Evolutionary conservation across 1,140 invertebrate species (phyloP), one percentile per base, ranked within the genome.

Genomic region (Prorops nasuta): DNA sequence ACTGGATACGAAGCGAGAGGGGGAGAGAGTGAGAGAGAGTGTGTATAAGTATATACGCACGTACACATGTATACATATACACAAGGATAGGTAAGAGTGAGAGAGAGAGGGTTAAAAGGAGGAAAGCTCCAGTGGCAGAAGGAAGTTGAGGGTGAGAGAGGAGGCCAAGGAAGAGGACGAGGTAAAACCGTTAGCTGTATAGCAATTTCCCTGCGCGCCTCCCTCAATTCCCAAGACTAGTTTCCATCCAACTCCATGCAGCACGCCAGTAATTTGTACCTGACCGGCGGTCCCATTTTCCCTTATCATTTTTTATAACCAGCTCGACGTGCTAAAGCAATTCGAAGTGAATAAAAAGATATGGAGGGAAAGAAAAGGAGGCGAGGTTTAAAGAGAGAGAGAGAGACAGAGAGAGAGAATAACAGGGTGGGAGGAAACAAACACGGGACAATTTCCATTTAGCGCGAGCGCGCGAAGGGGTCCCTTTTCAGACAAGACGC

Each of bases 191-290:
- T 55, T 51, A 54, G 56, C 56, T 46, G 48, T 62, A 53, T 51
- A 50, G 59, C 61, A 56, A 64, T 64, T 62, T 62, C 63, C 61
- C 59, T 51, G 51, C 39, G 42, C 56, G 58, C 58, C 54, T 54
- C 48, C 56, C 60, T 54, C 63, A 65, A 68, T 68, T 68, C 62
- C 62, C 66, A 65, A 63, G 60, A 60, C 60, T 56, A 66, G 66
- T 68, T 66, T 66, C 62, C 64, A 68, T 64, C 63, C 49, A 52
- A 51, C 49, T 56, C 54, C 49, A 28, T 49, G 51, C 43, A 50
- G 46, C 56, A 42, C 59, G 31, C 44, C 49, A 46, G 55, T 65
- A 63, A 67, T 67, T 67, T 64, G 64, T 64, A 66, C 51, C 58
- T 58, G 59, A 62, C 55, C 60, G 38, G 8, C 24, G 16, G 20